Conservation (phyloP, 2,888 invertebrate genomes). For the Boloria euphrosyne region DNA sequence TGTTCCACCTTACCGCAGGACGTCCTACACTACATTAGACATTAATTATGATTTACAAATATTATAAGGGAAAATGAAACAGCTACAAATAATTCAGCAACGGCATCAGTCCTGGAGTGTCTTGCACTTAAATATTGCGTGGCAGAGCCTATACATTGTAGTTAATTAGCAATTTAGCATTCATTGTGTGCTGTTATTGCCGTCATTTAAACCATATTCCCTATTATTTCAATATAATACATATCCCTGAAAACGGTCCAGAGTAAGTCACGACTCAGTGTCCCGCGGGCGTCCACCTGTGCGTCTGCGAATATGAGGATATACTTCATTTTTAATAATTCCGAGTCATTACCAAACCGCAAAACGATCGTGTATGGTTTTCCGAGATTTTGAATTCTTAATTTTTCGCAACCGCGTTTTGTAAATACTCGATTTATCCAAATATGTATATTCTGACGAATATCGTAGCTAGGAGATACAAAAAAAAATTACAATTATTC, state of each 20-base stretch:
- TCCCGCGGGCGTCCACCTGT: conserved; percentile 76
- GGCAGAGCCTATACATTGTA: conserved; percentile 42
- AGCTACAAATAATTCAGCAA: conserved; percentile 20
- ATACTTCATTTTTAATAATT: conserved; percentile 65
- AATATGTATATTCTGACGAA: no score
- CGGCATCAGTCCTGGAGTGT: conserved; percentile 26
- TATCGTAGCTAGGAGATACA: no score
- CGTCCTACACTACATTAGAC: no score
- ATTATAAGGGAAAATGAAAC: neutral
- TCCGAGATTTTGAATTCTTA: conserved; percentile 27
- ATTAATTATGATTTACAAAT: no score
- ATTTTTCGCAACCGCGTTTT: neutral
- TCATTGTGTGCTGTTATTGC: conserved; percentile 57
- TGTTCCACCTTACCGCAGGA: no score
- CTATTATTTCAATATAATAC: conserved; percentile 61
- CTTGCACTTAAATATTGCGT: conserved; percentile 39
- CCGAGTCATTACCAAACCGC: conserved; percentile 56
- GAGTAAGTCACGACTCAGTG: conserved; percentile 75
- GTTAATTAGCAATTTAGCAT: conserved; percentile 61
- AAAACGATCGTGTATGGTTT: conserved; percentile 54
- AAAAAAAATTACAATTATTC: no score
- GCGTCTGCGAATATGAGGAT: conserved; percentile 60
- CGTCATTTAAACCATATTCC: conserved; percentile 55
- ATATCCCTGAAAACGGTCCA: conserved; percentile 50
- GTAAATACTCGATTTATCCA: no score